Conservation (phyloP, 2,113 vertebrate species). For the Chunga burmeisteri region DNA sequence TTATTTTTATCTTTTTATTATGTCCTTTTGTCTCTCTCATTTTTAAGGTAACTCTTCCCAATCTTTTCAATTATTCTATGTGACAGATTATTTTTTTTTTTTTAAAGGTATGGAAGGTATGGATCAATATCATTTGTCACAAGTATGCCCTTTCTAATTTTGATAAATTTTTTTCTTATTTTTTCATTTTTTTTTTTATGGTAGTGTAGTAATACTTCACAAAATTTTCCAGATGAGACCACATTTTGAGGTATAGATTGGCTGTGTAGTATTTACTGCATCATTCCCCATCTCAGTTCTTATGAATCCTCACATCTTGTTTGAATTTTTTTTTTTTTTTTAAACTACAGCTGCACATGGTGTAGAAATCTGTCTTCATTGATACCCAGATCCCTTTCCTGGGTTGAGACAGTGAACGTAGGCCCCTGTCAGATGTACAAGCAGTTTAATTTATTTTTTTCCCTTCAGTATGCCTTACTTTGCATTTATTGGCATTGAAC, state of each 20-base stretch:
- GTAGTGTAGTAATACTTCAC: not conserved
- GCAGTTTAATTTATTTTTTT: slow-evolving; percentile 47
- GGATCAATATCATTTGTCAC: not conserved
- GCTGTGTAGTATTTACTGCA: not conserved
- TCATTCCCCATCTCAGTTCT: not conserved
- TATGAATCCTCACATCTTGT: slow-evolving; percentile 41
- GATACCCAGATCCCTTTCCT: slow-evolving; percentile 34
- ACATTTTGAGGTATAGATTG: slow-evolving; percentile 4
- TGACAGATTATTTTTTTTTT: not conserved
- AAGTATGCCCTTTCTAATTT: not conserved
- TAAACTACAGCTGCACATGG: slow-evolving; percentile 28
- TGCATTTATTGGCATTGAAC: slow-evolving; percentile 59
- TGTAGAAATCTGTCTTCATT: slow-evolving; percentile 52
- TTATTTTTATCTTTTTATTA: not conserved
- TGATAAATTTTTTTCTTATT: fast-evolving
- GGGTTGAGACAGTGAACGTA: slow-evolving; percentile 19
- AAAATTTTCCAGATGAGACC: not conserved
- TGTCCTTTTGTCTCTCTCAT: not conserved
- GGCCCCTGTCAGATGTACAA: slow-evolving; percentile 42
- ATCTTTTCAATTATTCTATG: not conserved
- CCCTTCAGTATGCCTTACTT: slow-evolving; percentile 34
- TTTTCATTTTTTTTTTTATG: not conserved
- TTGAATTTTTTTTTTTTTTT: slow-evolving; percentile 33
- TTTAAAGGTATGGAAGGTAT: not conserved
- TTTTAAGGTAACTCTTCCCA: not conserved